Conservation (phyloP, 2,888 invertebrate species). For the Ophion obscuratus region DNA sequence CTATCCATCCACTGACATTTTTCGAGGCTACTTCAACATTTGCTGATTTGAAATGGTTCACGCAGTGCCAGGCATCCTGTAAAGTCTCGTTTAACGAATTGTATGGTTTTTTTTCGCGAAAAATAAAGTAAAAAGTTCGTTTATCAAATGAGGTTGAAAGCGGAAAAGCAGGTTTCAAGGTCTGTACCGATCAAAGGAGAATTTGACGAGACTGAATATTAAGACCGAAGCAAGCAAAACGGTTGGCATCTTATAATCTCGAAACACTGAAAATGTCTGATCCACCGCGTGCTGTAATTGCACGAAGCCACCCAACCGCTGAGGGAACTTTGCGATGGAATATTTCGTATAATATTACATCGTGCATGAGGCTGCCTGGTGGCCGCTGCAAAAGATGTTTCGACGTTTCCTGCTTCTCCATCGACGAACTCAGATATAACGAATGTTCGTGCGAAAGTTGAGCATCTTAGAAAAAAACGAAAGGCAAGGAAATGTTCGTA, state of each 20-base stretch:
- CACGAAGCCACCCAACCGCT: constrained; percentile 34
- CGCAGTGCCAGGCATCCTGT: too few species aligned
- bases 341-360: constrained; percentile 49
- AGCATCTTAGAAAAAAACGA: background rate
- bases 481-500: background rate
- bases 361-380: constrained; percentile 15
- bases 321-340: constrained; percentile 56
- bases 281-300: constrained; percentile 46
- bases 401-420: constrained; percentile 7
- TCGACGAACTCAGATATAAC: constrained; percentile 4
- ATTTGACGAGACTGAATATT: constrained; percentile 14
- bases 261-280: constrained; percentile 47
- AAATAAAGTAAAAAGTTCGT: constrained; percentile 21
- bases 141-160: constrained; percentile 27
- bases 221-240: constrained; percentile 41
- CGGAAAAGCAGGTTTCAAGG: constrained; percentile 30
- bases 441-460: constrained; percentile 18
- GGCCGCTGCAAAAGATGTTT: constrained; percentile 15
- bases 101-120: background rate
- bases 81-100: too few species aligned
- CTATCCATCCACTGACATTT: too few species aligned
- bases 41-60: too few species aligned
- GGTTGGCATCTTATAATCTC: constrained; percentile 55
- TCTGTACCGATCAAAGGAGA: constrained; percentile 11
- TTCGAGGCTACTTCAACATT: too few species aligned